A percentile compares a stretch with the other conserved stretches of the same genome.
Conservation (phyloP, 2,888 invertebrate genomes). For the Pocota personata region DNA sequence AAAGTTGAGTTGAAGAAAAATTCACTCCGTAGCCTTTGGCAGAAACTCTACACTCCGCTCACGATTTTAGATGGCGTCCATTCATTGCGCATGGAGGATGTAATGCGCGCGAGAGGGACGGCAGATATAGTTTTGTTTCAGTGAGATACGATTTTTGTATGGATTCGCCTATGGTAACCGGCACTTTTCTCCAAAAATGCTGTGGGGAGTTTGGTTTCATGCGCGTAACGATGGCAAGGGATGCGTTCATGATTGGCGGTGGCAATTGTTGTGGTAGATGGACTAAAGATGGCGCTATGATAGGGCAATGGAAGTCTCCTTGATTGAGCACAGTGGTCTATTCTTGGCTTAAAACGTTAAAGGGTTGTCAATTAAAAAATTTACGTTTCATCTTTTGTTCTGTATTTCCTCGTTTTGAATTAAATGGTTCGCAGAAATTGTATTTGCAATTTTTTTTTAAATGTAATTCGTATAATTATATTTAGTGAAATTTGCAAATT, state of each 20-base stretch:
- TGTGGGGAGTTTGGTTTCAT: constrained; percentile 42
- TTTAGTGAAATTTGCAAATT: no score
- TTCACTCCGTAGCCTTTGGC: constrained; percentile 72
- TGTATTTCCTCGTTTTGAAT: no score
- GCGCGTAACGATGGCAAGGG: constrained; percentile 1
- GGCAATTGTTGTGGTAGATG: background rate
- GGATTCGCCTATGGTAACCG: constrained; percentile 48
- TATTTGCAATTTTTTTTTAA: no score
- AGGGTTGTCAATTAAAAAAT: no score
- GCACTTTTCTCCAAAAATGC: constrained; percentile 51
- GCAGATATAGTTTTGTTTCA: background rate
- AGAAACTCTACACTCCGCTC: constrained; percentile 76
- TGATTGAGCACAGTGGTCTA: no score
- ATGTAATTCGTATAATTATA: no score
- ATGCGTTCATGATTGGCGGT: constrained; percentile 16
- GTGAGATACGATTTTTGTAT: constrained; percentile 26
- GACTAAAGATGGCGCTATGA: background rate
- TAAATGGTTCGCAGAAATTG: no score
- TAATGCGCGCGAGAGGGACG: constrained; percentile 49
- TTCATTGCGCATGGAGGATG: constrained; percentile 76
- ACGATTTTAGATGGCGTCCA: constrained; percentile 77
- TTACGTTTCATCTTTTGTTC: no score
- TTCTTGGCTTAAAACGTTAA: no score
- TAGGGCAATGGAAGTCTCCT: no score
- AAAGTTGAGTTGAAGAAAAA: constrained; percentile 72